Evolutionary conservation across 2,797 vertebrate genomes (phyloP).

Genomic region (Ptychadena robeensis): DNA sequence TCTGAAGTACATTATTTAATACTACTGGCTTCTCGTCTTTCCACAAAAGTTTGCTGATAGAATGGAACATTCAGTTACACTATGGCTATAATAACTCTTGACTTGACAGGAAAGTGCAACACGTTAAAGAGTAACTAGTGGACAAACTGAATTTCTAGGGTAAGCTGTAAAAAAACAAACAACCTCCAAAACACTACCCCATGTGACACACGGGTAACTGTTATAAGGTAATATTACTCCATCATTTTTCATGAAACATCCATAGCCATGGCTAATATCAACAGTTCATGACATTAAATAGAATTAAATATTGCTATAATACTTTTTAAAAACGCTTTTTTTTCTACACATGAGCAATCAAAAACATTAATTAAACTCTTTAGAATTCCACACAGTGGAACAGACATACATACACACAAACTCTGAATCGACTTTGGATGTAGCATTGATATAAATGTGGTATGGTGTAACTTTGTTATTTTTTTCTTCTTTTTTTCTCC

Average conservation of each 20-base stretch:
- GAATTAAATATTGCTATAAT: constrained; percentile 97
- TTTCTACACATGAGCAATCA: constrained; percentile 71
- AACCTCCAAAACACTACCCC: constrained; percentile 34
- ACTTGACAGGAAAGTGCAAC: constrained; percentile 58
- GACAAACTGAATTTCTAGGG: constrained; percentile 31
- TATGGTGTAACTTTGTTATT: constrained; percentile 70
- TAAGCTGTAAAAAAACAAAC: constrained; percentile 11
- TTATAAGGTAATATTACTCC: constrained; percentile 18
- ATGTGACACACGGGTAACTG: constrained; percentile 15
- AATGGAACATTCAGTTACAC: constrained; percentile 24
- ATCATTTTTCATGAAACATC: constrained; percentile 49
- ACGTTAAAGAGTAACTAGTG: constrained; percentile 30
- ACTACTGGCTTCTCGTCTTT: constrained; percentile 38
- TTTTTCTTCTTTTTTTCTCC: constrained; percentile 76
- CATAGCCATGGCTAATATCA: constrained; percentile 73
- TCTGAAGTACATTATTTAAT: constrained; percentile 20
- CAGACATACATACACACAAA: constrained; percentile 67
- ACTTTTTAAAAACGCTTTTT: constrained; percentile 83
- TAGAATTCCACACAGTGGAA: constrained; percentile 80
- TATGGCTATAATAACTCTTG: constrained; percentile 53
- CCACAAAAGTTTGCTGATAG: background rate
- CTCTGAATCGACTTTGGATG: constrained; percentile 93
- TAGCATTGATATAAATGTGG: constrained; percentile 84
- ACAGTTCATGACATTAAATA: constrained; percentile 78
- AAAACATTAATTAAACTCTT: constrained; percentile 65